Evolutionary conservation across 2,888 invertebrate genomes (phyloP).

Genomic region (Polydrusus tereticollis): DNA sequence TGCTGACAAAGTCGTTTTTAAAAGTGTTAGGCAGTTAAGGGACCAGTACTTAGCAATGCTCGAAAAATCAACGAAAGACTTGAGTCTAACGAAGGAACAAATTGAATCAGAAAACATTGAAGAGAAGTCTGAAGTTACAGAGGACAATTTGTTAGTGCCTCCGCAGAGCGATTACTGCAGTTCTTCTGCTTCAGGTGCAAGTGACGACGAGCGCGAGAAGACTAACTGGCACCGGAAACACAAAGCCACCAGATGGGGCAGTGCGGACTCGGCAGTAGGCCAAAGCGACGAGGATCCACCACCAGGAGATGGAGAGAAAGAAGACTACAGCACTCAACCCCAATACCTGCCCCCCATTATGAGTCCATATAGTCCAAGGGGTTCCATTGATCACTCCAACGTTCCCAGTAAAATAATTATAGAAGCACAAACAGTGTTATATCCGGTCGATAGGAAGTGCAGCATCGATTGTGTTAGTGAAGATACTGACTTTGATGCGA

Average conservation of each 20-base stretch:
- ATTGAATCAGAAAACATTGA: not conserved
- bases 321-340: conserved; percentile 29
- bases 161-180: conserved; percentile 65
- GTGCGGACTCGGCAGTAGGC: conserved; percentile 69
- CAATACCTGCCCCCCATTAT: conserved; percentile 33
- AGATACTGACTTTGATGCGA: conserved; percentile 51
- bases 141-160: conserved; percentile 57
- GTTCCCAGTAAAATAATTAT: conserved; percentile 69
- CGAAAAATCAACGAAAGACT: conserved; percentile 56
- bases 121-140: not conserved
- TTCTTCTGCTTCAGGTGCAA: conserved; percentile 62
- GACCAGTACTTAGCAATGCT: conserved; percentile 62
- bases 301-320: conserved; percentile 54
- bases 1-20: conserved; percentile 53
- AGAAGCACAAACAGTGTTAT: conserved; percentile 71
- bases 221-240: conserved; percentile 33
- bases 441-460: conserved; percentile 66
- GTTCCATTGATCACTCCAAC: conserved; percentile 64
- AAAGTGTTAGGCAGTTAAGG: conserved; percentile 62
- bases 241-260: conserved; percentile 61
- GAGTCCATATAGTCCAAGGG: conserved; percentile 61
- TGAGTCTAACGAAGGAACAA: conserved; percentile 13
- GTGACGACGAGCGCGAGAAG: conserved; percentile 63
- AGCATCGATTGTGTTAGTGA: conserved; percentile 67
- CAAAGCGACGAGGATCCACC: conserved; percentile 68